Evolutionary conservation across 2,888 invertebrate species (phyloP), one percentile per base, ranked within the genome.

Genomic region (Papilio demoleus): DNA sequence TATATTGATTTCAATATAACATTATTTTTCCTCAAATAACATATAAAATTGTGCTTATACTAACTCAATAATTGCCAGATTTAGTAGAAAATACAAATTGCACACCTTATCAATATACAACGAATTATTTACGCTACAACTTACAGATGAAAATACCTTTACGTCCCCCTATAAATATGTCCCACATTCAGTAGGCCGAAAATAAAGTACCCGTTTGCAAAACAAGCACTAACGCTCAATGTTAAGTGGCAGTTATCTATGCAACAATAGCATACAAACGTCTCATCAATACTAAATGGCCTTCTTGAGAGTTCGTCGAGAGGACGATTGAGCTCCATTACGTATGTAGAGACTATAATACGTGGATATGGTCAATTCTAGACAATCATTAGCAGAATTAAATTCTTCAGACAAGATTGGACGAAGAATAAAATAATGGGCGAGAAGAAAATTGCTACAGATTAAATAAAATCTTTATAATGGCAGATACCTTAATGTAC

Each of bases 201-300:
- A 31, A 31, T 31, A 31, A 31, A 31, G 31, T 6, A 31, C 31
- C 31, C 31, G 31, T 31, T 31, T 4, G 31, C 6, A 31, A 4
- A 11, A 53, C 53, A 17, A 31, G 53, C 53, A n/a, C n/a, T 9
- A 24, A 27, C 53, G 31, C 3, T 31, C 53, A 56, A 56, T 56
- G 31, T 56, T 56, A 56, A 56, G 31, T 31, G 17, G 53, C 27
- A 56, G 53, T 56, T 56, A 56, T 31, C n/a, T 31, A 56, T 56
- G 17, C 53, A 56, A 56, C 53, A 56, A 56, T 56, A 27, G 53
- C 9, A 31, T 31, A 56, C 27, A 27, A 27, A 31, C 53, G 11
- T 31, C 24, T 31, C 17, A 8, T 53, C 53, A 56, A 56, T 31
- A 31, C 31, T 56, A 27, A 27, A 27, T 27, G 53, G 31, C 53